Evolutionary conservation across 2,113 vertebrate genomes (phyloP).

Genomic region (Pachycephala philippinensis): DNA sequence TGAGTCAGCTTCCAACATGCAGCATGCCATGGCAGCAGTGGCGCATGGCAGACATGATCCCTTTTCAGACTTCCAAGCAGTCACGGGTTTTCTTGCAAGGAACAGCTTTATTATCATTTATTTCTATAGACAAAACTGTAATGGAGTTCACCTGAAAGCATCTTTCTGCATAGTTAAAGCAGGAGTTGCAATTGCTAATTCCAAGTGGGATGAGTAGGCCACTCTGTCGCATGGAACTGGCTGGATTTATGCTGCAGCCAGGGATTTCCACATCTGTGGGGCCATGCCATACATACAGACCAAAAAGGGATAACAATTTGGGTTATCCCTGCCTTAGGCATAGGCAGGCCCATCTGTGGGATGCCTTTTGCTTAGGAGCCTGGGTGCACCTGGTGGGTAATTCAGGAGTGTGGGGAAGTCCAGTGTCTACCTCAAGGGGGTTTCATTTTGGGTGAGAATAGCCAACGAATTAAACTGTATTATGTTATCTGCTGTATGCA

Average conservation of each 20-base stretch:
- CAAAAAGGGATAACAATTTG: not conserved
- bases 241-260: not conserved
- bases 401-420: not conserved
- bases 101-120: not conserved
- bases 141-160: not conserved
- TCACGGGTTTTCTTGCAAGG: not conserved
- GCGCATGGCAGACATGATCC: not conserved
- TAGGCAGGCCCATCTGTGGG: not conserved
- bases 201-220: not conserved
- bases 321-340: not conserved
- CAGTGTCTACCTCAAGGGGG: not conserved
- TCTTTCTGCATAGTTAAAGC: not conserved
- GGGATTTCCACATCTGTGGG: not conserved
- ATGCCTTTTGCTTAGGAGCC: not conserved
- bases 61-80: not conserved
- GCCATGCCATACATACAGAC: rapidly evolving
- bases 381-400: no score
- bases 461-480: not conserved
- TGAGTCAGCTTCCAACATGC: not conserved
- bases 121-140: not conserved
- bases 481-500: not conserved
- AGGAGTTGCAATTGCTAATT: rapidly evolving
- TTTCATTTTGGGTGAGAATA: not conserved
- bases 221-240: no score
- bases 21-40: not conserved